Percentiles rank a stretch among this genome's conserved stretches.
Conservation (phyloP, 2,113 vertebrate species). For the Carassius carassius region DNA sequence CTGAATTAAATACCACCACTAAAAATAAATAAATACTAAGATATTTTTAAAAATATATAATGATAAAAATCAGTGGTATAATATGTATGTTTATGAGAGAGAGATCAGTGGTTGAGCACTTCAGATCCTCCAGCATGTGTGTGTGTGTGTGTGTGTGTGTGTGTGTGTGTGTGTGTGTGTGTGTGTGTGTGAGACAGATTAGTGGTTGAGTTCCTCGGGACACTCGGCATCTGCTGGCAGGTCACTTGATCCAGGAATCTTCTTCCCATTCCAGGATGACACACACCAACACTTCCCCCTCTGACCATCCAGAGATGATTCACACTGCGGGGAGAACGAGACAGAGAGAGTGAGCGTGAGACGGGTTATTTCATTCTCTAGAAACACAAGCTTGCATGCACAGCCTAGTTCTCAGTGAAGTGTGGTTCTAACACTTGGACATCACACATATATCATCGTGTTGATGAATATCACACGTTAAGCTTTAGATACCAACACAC, state of each 20-base stretch:
- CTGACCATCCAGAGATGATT: conserved; percentile 86
- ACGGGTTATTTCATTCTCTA: not conserved
- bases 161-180: conserved; percentile 28
- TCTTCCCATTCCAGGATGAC: conserved; percentile 86
- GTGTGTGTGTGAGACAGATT: conserved; percentile 47
- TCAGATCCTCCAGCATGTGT: conserved; percentile 75
- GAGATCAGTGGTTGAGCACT: conserved; percentile 58
- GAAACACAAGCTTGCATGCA: conserved; percentile 38
- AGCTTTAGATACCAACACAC: conserved; percentile 4
- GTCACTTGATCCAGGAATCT: conserved; percentile 79
- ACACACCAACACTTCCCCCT: conserved; percentile 94
- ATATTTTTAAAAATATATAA: conserved; percentile 60
- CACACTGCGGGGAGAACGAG: conserved; percentile 78
- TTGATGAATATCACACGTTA: conserved; percentile 22
- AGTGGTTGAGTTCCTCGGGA: conserved; percentile 70
- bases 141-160: conserved; percentile 25
- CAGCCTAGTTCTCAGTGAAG: conserved; percentile 13
- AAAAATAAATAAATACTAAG: conserved; percentile 75
- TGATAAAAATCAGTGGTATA: conserved; percentile 69
- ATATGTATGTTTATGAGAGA: conserved; percentile 38
- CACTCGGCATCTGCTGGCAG: conserved; percentile 82
- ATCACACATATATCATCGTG: not conserved
- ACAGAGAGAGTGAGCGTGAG: conserved; percentile 33
- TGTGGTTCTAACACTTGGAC: conserved; percentile 14
- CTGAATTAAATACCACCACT: conserved; percentile 78